Evolutionary conservation across 2,888 invertebrate genomes (phyloP), one percentile per base, ranked within the genome.

Genomic region (Neoaliturus tenellus): DNA sequence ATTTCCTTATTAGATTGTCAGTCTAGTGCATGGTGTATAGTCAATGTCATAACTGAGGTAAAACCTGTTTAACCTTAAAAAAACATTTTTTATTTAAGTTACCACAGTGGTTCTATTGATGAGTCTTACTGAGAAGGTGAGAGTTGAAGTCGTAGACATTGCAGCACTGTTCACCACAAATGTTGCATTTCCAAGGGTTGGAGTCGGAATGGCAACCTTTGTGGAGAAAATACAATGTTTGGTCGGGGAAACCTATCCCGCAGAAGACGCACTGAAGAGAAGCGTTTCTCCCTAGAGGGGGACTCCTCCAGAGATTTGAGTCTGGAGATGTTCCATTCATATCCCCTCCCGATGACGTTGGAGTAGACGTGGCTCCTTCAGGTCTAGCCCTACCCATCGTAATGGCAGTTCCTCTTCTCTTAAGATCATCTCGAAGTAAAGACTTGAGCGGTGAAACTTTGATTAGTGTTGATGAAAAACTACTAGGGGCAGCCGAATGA

Each of bases 141-240:
- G 98, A 97, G 93, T 98, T 98, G 93, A 99, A 99, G 91, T 98
- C 98, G 92, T 98, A 98, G 82, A 98, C 96, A 90, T 98, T 98
- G 91, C 95, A 96, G 91, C 98, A 98, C 90, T 96, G 96, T 91
- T 98, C 97, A 75, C 98, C 98, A 91, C 99, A 99, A 88, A 99
- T 97, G 92, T 99, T 99, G 91, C 98, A 98, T 91, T 98, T 98
- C 95, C 95, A 99, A 0, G 99, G 98, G 92, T 98, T 98, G 87
- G 97, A 96, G 90, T 98, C 98, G 88, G 98, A 98, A 92, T 99
- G 99, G 90, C 99, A 97, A 87, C 98, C 98, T 92, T 98, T 98
- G 93, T 99, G 99, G 87, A 99, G 93, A 92, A 98, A 98, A 92
- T 98, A 98, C 83, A 99, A 93, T 0, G 98, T 99, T 89, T 97